Evolutionary conservation across 2,797 vertebrate species (phyloP).

Genomic region (Falco cherrug): DNA sequence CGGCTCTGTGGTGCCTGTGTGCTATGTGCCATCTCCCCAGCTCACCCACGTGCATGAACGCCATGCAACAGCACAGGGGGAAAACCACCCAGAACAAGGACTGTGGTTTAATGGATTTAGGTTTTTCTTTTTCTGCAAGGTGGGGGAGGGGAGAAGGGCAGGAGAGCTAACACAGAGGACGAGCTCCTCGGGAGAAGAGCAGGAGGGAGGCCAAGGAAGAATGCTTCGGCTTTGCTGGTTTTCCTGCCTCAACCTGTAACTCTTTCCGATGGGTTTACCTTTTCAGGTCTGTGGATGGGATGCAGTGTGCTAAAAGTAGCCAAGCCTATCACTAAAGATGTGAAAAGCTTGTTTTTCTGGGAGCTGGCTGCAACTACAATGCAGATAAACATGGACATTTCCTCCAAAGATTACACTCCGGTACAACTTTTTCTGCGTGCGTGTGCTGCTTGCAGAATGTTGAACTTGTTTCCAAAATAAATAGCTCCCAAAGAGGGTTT

Average conservation of each 20-base stretch:
- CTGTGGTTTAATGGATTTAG: rapidly evolving
- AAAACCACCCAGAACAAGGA: neutral
- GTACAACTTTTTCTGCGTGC: constrained; percentile 8
- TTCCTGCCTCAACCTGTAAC: neutral
- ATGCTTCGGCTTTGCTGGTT: neutral
- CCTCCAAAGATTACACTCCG: constrained; percentile 19
- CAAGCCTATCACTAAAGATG: neutral
- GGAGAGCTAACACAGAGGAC: neutral
- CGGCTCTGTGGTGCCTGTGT: rapidly evolving
- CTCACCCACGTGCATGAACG: neutral
- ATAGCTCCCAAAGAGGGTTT: constrained; percentile 79
- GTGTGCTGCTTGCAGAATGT: constrained; percentile 59
- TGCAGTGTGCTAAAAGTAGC: neutral
- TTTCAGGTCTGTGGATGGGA: neutral
- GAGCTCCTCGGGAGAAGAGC: neutral
- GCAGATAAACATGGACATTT: constrained; percentile 1
- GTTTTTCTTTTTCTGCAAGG: neutral
- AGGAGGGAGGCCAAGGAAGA: neutral
- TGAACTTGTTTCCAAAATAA: constrained; percentile 79
- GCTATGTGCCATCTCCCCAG: neutral
- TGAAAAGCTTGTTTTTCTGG: constrained; percentile 27
- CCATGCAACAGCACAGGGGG: rapidly evolving
- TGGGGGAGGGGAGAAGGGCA: neutral
- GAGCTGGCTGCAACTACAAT: constrained; percentile 25
- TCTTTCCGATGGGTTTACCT: neutral